Evolutionary conservation across 2,888 invertebrate genomes (phyloP), one percentile per base, ranked within the genome.

Genomic region (Pasiphila rectangulata): DNA sequence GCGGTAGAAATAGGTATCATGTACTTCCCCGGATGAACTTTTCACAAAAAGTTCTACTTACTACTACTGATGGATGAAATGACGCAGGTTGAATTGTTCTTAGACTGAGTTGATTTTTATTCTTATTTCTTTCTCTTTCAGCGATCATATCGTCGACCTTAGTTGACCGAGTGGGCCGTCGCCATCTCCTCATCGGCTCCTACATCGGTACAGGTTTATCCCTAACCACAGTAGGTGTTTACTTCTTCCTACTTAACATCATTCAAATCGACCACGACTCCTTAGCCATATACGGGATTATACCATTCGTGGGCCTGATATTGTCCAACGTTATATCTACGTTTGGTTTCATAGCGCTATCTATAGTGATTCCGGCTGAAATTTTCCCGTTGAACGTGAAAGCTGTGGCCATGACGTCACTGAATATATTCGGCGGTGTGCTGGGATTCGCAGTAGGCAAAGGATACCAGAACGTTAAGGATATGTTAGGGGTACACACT

Each of bases 331-430:
- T 76, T 0, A 60, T 74, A 4, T 72, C 77, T 0, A 73, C 67
- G 4, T 42, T 78, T 15, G 90, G 90, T 0, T 72, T 86, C 20
- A 83, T 77, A 39, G 84, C 90, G 0, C 52, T 90, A 40, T 72
- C 85, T 0, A 76, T 74, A 25, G 75, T 87, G 45, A 82, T 90
- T 59, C 78, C 89, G 12, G 83, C 89, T 0, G 90, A 90, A 63
- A 67, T 90, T 17, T 90, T 90, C 55, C 85, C 90, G 0, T 71
- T 89, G 1, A 90, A 88, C 53, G 80, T 90, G 0, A 90, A 90
- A 62, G 84, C 89, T 0, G 65, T 81, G 1, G 90, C 90, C 0
- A 83, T 90, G 30, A 86, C 88, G 0, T 57, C 84, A 4, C 72
- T 82, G 0, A 83, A 75, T 36, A 58, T 90, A 2, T 79, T 83